Conservation (phyloP, 2,113 vertebrate genomes). For the Gadus chalcogrammus region DNA sequence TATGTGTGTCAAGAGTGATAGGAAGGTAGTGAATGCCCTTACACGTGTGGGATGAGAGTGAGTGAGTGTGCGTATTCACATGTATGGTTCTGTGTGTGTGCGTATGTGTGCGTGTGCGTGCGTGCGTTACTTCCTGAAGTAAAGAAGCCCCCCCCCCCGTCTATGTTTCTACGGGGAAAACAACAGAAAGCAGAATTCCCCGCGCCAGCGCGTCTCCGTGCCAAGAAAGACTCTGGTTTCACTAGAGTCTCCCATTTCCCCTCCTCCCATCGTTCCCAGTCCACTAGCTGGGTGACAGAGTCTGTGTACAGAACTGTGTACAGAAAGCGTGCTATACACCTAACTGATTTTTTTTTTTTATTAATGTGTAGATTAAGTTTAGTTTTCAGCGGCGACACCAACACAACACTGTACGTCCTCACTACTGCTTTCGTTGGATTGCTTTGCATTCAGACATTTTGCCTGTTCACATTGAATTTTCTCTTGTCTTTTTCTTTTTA, state of each 20-base stretch:
- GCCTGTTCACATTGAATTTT: constrained; percentile 50
- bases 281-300: background rate
- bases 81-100: no score
- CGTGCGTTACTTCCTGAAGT: no score
- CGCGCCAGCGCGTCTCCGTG: constrained; percentile 25
- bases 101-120: no score
- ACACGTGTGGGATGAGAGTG: background rate
- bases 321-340: constrained; percentile 63
- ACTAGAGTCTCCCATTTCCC: constrained; percentile 41
- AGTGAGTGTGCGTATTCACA: background rate
- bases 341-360: constrained; percentile 33
- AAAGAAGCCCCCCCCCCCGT: no score
- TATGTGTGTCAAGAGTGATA: background rate
- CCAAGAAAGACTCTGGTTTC: constrained; percentile 58
- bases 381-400: constrained; percentile 42
- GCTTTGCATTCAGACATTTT: constrained; percentile 55
- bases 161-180: no score
- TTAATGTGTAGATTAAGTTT: constrained; percentile 48
- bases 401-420: constrained; percentile 44
- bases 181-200: no score
- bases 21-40: no score
- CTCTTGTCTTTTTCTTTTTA: constrained; percentile 38
- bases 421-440: constrained; percentile 50
- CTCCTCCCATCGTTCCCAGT: constrained; percentile 26
- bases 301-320: constrained; percentile 64